These are phyloP conservation scores for Anolis carolinensis DNA, from an alignment of 2,113 vertebrate species.

Conservation along the genomic window DNA sequence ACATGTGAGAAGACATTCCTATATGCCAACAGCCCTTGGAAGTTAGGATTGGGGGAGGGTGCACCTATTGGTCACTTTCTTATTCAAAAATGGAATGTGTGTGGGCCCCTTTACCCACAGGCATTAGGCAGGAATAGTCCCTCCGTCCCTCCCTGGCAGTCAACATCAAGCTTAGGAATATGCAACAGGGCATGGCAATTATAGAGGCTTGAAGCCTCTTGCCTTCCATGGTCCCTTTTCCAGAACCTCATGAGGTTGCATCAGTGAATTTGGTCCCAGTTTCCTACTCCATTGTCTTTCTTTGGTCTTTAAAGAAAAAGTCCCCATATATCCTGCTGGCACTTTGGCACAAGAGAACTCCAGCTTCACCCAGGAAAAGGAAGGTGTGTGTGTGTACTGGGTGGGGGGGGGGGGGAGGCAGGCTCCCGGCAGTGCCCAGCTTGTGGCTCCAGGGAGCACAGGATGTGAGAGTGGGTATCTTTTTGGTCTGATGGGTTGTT, in stretches of 20 bases:
- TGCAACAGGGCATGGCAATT: slow-evolving; percentile 5
- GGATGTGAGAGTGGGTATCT: slow-evolving; percentile 25
- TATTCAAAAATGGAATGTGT: slow-evolving; percentile 1
- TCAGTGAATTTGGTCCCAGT: slow-evolving; percentile 72
- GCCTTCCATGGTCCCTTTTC: slow-evolving; percentile 23
- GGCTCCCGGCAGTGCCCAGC: slow-evolving; percentile 29
- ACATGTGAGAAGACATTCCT: neutral
- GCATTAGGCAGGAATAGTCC: neutral
- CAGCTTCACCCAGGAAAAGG: slow-evolving; percentile 30
- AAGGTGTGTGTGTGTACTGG: neutral
- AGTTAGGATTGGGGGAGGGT: neutral
- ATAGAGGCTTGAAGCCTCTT: slow-evolving; percentile 4
- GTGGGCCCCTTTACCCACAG: neutral
- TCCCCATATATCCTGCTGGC: slow-evolving; percentile 13
- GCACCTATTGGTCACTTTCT: neutral
- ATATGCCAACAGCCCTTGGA: slow-evolving; percentile 24
- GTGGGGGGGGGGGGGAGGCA: neutral
- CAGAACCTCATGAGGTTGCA: slow-evolving; percentile 56
- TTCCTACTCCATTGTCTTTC: slow-evolving; percentile 27
- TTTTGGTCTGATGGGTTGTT: slow-evolving; percentile 16
- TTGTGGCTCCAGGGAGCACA: slow-evolving; percentile 2
- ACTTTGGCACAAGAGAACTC: slow-evolving; percentile 58
- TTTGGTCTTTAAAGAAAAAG: no score
- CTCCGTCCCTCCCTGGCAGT: slow-evolving; percentile 5
- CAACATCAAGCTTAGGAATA: slow-evolving; percentile 19